Conservation (phyloP, 2,888 invertebrate genomes). For the Cheilosia variabilis region DNA sequence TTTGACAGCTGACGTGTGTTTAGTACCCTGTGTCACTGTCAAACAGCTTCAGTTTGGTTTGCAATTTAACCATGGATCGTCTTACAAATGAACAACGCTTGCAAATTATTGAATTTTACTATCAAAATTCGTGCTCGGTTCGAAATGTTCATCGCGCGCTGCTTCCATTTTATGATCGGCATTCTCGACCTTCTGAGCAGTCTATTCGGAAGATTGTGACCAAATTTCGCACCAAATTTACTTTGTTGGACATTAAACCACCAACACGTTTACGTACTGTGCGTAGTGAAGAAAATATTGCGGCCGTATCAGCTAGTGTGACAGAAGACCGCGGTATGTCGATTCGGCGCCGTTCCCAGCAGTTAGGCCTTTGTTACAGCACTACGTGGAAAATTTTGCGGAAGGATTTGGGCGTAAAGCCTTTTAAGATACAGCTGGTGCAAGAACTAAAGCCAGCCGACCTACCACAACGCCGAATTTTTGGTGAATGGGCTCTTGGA, state of each 20-base stretch:
- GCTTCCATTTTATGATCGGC: slow-evolving; percentile 19
- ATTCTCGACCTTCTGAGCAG: slow-evolving; percentile 25
- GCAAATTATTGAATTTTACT: slow-evolving; percentile 8
- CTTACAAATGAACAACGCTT: slow-evolving; percentile 8
- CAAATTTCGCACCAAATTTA: slow-evolving; percentile 12
- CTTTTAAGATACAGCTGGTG: too few species aligned
- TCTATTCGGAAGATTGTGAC: slow-evolving; percentile 18
- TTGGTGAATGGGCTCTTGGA: too few species aligned
- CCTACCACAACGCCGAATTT: too few species aligned
- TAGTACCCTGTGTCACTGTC: too few species aligned
- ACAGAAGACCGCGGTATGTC: neutral
- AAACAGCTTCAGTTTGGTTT: too few species aligned
- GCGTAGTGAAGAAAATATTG: slow-evolving; percentile 5
- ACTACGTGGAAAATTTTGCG: too few species aligned
- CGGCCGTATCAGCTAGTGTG: neutral
- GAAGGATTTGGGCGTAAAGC: too few species aligned
- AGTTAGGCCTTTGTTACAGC: too few species aligned
- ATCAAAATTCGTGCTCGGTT: slow-evolving; percentile 4
- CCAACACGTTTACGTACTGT: slow-evolving; percentile 19
- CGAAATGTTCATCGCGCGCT: slow-evolving; percentile 5
- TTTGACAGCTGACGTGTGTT: too few species aligned
- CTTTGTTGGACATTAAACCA: slow-evolving; percentile 13
- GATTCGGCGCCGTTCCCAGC: too few species aligned
- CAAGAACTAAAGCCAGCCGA: too few species aligned
- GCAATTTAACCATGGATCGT: neutral